Evolutionary conservation across 1,140 invertebrate genomes (phyloP), one percentile per base, ranked within the genome.

Genomic region (Drosophila sp.): DNA sequence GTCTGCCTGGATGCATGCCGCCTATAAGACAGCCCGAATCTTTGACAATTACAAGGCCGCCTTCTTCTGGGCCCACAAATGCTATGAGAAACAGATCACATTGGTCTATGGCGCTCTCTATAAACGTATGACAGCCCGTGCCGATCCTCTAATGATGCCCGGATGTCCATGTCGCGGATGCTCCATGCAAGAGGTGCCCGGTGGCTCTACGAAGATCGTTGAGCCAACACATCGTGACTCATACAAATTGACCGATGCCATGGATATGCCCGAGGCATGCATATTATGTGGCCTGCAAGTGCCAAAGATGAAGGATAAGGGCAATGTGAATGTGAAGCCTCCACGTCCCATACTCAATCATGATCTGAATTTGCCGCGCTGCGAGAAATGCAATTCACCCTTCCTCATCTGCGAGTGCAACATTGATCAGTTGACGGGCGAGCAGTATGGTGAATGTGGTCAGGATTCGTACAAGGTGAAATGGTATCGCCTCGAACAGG

Each of bases 391-490:
- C 77, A 75, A 89, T 44, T 75, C 80, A 4, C 84, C 84, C 38
- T 70, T 77, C 32, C 79, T 87, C 2, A 89, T 87, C 71, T 87
- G 84, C 17, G 84, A 87, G 57, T 87, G 84, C 71, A 84, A 80
- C 66, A 84, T 89, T 23, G 84, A 89, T 32, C 80, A 84, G 63
- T 10, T 78, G 60, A 89, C 84, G 0, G 84, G 84, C 4, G 77
- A 90, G 35, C 32, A 72, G 74, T 89, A 69, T 8, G 84, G 84
- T 0, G 84, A 87, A 23, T 87, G 84, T 10, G 84, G 84, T 17
- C 84, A 89, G 69, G 84, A 87, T n/a, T 87, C 84, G 11, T 87
- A 87, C 54, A 89, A 87, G 61, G 84, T 87, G 6, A 83, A 75
- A 25, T 87, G 84, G 84, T 89, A 80, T 56, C 84, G 84, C 6